These are phyloP conservation scores for Melanaphis sacchari DNA, from an alignment of 1,140 invertebrate genomes.

Conservation along the genomic window DNA sequence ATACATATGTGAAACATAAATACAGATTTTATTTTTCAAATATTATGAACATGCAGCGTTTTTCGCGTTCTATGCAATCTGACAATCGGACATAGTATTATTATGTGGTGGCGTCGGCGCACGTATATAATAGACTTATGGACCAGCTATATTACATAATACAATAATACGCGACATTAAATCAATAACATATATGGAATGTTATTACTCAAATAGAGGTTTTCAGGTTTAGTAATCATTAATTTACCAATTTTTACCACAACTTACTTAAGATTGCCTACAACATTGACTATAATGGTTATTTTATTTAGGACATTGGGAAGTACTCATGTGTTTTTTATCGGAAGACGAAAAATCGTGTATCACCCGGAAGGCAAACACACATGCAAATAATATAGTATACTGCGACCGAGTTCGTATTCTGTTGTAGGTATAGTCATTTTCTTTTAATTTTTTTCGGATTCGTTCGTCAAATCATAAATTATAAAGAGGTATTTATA, in stretches of 20 bases:
- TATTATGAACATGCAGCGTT: neutral
- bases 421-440: neutral
- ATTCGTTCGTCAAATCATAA: neutral
- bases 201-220: neutral
- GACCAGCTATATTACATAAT: neutral
- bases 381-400: neutral
- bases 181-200: neutral
- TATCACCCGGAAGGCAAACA: neutral
- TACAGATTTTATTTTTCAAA: neutral
- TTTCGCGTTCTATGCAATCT: neutral
- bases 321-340: neutral
- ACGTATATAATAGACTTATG: neutral
- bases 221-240: neutral
- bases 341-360: constrained; percentile 25
- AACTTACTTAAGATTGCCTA: neutral
- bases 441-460: neutral
- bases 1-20: neutral
- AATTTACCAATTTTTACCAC: neutral
- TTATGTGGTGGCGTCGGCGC: neutral
- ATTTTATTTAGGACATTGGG: neutral
- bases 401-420: neutral
- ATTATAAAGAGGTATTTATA: neutral
- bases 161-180: neutral
- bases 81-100: neutral
- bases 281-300: neutral